Conservation (phyloP, 2,888 invertebrate genomes). For the Hoplodrina ambigua region DNA sequence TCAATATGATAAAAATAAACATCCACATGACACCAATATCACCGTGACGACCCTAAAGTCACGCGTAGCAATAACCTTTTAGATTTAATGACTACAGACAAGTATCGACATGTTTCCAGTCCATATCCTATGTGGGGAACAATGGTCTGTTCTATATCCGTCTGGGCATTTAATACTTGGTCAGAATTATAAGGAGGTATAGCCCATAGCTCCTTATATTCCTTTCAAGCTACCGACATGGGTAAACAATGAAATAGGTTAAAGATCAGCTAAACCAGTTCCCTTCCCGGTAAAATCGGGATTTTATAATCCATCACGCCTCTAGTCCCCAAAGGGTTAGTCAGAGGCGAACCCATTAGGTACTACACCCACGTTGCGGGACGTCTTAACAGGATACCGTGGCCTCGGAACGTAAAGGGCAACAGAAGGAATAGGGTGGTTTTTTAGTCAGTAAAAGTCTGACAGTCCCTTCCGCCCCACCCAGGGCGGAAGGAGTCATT, state of each 20-base stretch:
- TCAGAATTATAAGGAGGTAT: constrained; percentile 39
- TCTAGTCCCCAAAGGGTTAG: no score
- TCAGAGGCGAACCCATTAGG: no score
- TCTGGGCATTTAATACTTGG: constrained; percentile 14
- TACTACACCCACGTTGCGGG: no score
- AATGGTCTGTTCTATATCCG: constrained; percentile 43
- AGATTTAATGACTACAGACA: constrained; percentile 44
- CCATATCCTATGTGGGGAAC: constrained; percentile 26
- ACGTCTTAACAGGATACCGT: no score
- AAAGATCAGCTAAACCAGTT: no score
- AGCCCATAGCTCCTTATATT: neutral
- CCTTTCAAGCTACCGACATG: neutral
- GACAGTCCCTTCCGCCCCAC: no score
- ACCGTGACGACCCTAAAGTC: constrained; percentile 33
- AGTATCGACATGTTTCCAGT: constrained; percentile 43
- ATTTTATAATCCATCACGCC: no score
- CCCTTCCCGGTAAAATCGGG: no score
- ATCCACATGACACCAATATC: constrained; percentile 25
- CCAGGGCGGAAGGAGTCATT: no score
- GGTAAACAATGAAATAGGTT: neutral
- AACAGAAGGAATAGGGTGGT: no score
- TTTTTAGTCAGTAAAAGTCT: no score
- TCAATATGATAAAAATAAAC: constrained; percentile 38
- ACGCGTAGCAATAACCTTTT: constrained; percentile 49
- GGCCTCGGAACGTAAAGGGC: no score